Evolutionary conservation across 2,113 vertebrate genomes (phyloP).

Genomic region (Pachypanchax playfairii): DNA sequence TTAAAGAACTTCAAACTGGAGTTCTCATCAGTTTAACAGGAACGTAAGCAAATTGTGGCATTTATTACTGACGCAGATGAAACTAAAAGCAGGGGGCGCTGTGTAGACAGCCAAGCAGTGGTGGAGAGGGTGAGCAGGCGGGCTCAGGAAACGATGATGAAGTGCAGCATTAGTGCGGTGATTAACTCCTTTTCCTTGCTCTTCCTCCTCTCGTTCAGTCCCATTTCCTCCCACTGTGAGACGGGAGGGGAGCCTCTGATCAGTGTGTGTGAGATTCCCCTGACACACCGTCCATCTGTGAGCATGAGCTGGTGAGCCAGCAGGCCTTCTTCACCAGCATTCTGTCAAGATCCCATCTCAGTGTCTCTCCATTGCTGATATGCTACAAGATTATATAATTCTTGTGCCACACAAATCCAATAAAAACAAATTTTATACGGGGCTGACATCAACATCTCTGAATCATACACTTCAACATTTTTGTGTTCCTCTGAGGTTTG

Average conservation of each 20-base stretch:
- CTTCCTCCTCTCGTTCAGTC: conserved; percentile 79
- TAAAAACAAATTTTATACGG: conserved; percentile 34
- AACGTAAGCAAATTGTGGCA: conserved; percentile 19
- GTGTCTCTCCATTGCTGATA: conserved; percentile 61
- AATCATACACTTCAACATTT: conserved; percentile 18
- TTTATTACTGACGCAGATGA: conserved; percentile 20
- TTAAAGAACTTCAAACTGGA: conserved; percentile 39
- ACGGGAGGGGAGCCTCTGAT: conserved; percentile 69
- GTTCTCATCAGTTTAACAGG: conserved; percentile 29
- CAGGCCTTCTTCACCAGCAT: conserved; percentile 64
- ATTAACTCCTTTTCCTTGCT: conserved; percentile 80
- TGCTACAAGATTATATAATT: conserved; percentile 34
- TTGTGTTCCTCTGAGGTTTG: too few species aligned
- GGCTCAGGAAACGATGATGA: conserved; percentile 82
- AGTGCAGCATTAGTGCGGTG: conserved; percentile 80
- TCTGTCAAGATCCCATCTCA: conserved; percentile 59
- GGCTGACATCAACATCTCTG: conserved; percentile 3
- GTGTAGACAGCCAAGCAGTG: conserved; percentile 56
- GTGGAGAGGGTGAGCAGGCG: conserved; percentile 60
- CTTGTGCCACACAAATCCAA: neutral
- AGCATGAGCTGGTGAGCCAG: conserved; percentile 64
- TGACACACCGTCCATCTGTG: conserved; percentile 77
- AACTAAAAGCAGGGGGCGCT: conserved; percentile 66
- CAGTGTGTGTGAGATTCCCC: conserved; percentile 75
- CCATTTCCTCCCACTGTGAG: conserved; percentile 78